Evolutionary conservation across 2,888 invertebrate species (phyloP), one percentile per base, ranked within the genome.

Genomic region (Eupithecia tripunctaria): DNA sequence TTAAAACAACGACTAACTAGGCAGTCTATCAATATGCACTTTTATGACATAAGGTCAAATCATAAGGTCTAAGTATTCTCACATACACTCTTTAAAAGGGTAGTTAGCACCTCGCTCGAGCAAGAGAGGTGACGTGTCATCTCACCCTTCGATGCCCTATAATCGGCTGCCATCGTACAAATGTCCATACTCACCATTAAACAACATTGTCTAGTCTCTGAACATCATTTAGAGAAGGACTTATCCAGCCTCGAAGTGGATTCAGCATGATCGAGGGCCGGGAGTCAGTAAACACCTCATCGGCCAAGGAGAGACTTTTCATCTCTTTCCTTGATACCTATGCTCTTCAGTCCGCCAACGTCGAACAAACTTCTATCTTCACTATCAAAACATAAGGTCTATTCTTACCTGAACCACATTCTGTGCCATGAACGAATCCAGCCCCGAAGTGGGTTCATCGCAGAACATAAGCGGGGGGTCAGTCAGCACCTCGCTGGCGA

Each of bases 181-280:
- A 36, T 10, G 8, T 36, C 10, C 36, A 36, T 10, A 0, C 10
- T 36, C 36, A 36, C 10, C 32, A 36, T 10, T 36, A 0, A 36
- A 36, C 8, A 5, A 36, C 7, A 36, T 36, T 8, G 4, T 7
- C 8, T 36, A 5, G 4, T 4, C 36, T 6, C 36, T 36, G 36
- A 36, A 36, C 36, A 36, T 1, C 36, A 36, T 36, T 36, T 29
- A 2, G 29, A 29, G 4, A 99, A 99, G 85, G 97, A 99, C 0
- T 99, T 98, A 90, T 99, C 99, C 72, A 99, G 94, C 1, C 99
- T 99, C 0, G 99, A 99, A 0, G 99, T 99, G 0, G 99, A 99
- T 85, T 99, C 99, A 99, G 98, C 95, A 99, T 96, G 62, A 99
- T 93, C 0, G 98, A 97, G 0, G 99, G 99, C 93, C 99, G n/a